Evolutionary conservation across 2,888 invertebrate genomes (phyloP), one percentile per base, ranked within the genome.

Genomic region (Eupithecia dodoneata): DNA sequence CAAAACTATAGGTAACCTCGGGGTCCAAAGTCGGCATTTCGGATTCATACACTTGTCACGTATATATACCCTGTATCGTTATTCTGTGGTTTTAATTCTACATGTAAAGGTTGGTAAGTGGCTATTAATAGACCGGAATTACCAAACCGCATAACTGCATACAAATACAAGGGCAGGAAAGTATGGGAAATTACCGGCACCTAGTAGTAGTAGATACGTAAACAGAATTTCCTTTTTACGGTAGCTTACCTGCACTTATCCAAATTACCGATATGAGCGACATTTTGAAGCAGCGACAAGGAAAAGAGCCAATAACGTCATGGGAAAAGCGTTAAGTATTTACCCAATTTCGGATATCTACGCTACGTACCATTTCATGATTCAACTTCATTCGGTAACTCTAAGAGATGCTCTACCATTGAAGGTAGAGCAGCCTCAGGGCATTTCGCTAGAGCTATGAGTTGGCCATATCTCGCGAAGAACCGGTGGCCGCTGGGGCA

Each of bases 171-270:
- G 72, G 74, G 63, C 74, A 74, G 74, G 49, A 72, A 74, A 69
- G 67, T 45, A 10, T n/a, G 74, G 77, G 77, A 74, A 72, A 77
- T 74, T 69, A 74, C 74, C 76, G 47, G 74, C n/a, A 59, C n/a
- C 18, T 44, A 1, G 30, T 30, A 30, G 30, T 30, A 30, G 30
- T 30, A 12, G 55, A 52, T 70, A 3, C 63, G 63, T 30, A 30
- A 73, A 66, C 47, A 30, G 66, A 30, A 13, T 71, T 66, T 66
- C 71, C 73, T 49, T 49, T 59, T 7, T 59, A 59, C 6, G 55
- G 18, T 59, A 59, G 55, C 18, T 18, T 59, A 10, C 59, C 49
- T 73, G 30, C 55, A 67, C 49, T 44, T 55, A 77, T 67, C 12
- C 42, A 45, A 59, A 59, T 18, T 15, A 45, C 59, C 15, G 30